Conservation (phyloP, 2,888 invertebrate species). For the Cyrtodaria siliqua region DNA sequence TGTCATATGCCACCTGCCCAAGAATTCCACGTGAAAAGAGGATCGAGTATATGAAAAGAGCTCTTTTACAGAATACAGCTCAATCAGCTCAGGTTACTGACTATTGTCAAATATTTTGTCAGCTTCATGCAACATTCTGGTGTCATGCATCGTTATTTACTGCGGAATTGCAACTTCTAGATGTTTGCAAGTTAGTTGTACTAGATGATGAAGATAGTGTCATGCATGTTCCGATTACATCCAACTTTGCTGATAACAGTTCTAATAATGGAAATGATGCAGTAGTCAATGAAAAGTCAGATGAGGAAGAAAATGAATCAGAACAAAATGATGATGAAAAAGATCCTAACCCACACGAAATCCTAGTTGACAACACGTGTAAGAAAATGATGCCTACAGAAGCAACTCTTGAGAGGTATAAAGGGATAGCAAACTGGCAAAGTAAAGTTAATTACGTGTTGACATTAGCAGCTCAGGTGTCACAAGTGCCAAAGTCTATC, state of each 20-base stretch:
- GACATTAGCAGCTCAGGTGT: conserved; percentile 19
- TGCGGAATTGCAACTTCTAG: not conserved
- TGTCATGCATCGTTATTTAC: not conserved
- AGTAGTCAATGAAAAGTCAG: no score
- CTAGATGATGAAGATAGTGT: not conserved
- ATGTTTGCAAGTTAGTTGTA: not conserved
- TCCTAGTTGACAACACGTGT: conserved; percentile 22
- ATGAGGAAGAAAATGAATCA: no score
- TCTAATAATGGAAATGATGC: no score
- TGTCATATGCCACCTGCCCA: conserved; percentile 1
- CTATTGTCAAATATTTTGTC: not conserved
- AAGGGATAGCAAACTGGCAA: conserved; percentile 10
- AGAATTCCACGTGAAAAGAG: not conserved
- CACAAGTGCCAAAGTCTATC: conserved; percentile 1
- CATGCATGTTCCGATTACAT: no score
- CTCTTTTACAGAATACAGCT: conserved; percentile 5
- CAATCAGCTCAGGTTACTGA: not conserved
- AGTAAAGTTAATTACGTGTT: conserved; percentile 9
- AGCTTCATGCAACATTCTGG: conserved; percentile 1
- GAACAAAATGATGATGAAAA: no score
- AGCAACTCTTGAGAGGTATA: not conserved
- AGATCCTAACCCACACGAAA: not conserved
- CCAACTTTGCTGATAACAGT: no score
- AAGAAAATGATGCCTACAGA: conserved; percentile 32
- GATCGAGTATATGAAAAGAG: not conserved